Evolutionary conservation across 2,888 invertebrate genomes (phyloP).

Genomic region (Resseliella maxima): DNA sequence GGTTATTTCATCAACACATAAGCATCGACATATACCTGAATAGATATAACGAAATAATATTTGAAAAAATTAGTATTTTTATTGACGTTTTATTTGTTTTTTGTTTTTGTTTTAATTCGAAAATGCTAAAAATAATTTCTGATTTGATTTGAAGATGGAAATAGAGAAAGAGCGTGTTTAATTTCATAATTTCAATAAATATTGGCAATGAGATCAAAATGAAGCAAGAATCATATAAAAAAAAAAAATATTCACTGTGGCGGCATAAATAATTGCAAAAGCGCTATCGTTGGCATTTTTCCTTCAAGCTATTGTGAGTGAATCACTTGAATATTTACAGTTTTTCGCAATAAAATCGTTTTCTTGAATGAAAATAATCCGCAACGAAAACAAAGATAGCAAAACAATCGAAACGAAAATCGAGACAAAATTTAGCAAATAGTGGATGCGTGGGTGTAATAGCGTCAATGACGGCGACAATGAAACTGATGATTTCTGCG

Average conservation of each 20-base stretch:
- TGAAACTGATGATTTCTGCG: constrained; percentile 13
- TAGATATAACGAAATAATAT: no score
- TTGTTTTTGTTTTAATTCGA: no score
- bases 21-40: no score
- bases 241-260: background rate
- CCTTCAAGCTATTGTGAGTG: background rate
- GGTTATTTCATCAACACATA: no score
- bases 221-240: background rate
- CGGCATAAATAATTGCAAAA: constrained; percentile 10
- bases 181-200: background rate
- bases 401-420: background rate
- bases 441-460: constrained; percentile 16
- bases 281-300: constrained; percentile 8
- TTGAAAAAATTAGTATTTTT: no score
- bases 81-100: no score
- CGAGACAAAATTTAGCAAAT: constrained; percentile 12
- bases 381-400: background rate
- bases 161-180: no score
- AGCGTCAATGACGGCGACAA: constrained; percentile 16
- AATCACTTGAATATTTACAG: constrained; percentile 18
- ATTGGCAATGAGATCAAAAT: constrained; percentile 12
- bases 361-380: constrained; percentile 25
- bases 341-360: constrained; percentile 38
- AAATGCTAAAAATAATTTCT: no score
- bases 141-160: no score